Percentiles rank a stretch among this genome's conserved stretches.
Conservation (phyloP, 2,888 invertebrate genomes). For the Auanema freiburgensis region DNA sequence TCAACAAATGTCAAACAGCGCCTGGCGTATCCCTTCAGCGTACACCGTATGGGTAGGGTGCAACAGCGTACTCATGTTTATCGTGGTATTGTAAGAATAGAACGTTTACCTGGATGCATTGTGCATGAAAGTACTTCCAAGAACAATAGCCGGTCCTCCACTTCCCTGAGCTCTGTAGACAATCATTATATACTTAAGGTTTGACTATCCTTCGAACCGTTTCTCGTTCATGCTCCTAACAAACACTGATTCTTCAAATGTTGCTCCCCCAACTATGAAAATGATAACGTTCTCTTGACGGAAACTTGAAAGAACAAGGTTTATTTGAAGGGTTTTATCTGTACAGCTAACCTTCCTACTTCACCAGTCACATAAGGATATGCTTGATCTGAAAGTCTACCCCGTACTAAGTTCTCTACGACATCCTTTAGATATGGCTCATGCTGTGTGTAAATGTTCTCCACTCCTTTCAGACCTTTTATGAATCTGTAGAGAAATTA, state of each 20-base stretch:
- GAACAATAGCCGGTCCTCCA: slow-evolving; percentile 18
- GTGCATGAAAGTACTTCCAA: slow-evolving; percentile 20
- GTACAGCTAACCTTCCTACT: slow-evolving; percentile 23
- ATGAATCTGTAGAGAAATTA: slow-evolving; percentile 31
- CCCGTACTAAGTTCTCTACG: slow-evolving; percentile 85
- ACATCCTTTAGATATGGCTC: slow-evolving; percentile 80
- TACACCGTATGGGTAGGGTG: too few species aligned
- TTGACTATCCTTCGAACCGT: slow-evolving; percentile 9
- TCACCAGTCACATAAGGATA: slow-evolving; percentile 73
- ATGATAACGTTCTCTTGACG: slow-evolving; percentile 91
- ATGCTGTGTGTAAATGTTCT: slow-evolving; percentile 98
- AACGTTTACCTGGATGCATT: slow-evolving; percentile 14
- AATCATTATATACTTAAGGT: neutral
- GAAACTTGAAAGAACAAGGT: slow-evolving; percentile 31
- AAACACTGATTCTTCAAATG: slow-evolving; percentile 69
- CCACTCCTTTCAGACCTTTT: slow-evolving; percentile 80
- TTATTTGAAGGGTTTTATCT: neutral
- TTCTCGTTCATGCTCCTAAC: slow-evolving; percentile 36
- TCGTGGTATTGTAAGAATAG: too few species aligned
- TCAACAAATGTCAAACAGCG: too few species aligned
- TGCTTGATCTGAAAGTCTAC: slow-evolving; percentile 64
- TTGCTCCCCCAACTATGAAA: slow-evolving; percentile 92
- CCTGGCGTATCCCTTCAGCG: too few species aligned
- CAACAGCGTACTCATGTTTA: too few species aligned
- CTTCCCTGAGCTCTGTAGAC: slow-evolving; percentile 19